These are phyloP conservation scores for Laupala kohalensis DNA, from an alignment of 1,140 invertebrate genomes.

Conservation along the genomic window DNA sequence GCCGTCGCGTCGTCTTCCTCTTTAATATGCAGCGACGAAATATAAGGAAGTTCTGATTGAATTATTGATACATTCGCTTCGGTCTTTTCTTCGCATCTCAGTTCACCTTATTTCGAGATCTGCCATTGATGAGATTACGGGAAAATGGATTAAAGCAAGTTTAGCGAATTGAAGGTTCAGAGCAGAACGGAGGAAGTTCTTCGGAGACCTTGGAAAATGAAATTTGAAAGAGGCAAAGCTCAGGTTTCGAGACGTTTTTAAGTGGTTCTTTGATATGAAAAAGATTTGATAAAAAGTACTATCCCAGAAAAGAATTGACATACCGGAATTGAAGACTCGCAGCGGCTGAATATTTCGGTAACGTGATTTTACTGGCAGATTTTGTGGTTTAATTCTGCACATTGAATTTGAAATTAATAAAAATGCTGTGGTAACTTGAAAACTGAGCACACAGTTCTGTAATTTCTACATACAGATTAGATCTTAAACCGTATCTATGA, in stretches of 20 bases:
- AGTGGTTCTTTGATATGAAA: neutral
- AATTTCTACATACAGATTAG: too few relatives aligned
- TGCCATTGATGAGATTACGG: neutral
- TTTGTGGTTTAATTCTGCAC: too few relatives aligned
- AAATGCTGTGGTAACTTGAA: too few relatives aligned
- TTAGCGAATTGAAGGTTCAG: neutral
- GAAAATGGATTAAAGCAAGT: neutral
- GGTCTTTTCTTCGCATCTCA: neutral
- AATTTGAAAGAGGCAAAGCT: neutral
- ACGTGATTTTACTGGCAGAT: too few relatives aligned
- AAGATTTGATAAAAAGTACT: neutral
- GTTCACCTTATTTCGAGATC: neutral
- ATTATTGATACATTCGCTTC: neutral
- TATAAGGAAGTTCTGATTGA: neutral
- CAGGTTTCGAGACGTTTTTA: neutral
- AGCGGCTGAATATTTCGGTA: too few relatives aligned
- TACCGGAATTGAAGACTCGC: too few relatives aligned
- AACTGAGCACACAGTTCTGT: too few relatives aligned
- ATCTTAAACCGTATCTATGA: too few relatives aligned
- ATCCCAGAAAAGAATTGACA: neutral
- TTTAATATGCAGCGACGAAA: neutral
- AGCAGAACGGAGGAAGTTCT: neutral
- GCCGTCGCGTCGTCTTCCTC: neutral
- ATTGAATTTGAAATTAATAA: too few relatives aligned
- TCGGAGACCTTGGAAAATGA: neutral